These are phyloP conservation scores for Pachyrhynchus sulphureomaculatus DNA, from an alignment of 1,140 invertebrate genomes.

Conservation along the genomic window DNA sequence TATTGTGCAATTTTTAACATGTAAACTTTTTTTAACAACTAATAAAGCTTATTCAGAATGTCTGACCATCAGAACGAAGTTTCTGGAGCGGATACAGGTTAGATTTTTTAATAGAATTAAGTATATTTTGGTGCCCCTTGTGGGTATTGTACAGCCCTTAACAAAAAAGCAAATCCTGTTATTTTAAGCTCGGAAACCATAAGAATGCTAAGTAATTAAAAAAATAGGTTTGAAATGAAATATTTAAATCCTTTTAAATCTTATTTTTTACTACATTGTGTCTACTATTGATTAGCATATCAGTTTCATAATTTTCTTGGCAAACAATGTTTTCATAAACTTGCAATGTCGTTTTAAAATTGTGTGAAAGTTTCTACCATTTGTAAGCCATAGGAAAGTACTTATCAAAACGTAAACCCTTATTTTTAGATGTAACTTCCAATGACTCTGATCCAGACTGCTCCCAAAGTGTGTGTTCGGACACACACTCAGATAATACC, in stretches of 20 bases:
- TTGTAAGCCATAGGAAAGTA: background rate
- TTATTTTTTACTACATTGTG: too few relatives aligned
- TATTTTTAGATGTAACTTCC: conserved; percentile 36
- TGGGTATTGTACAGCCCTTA: background rate
- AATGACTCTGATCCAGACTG: conserved; percentile 43
- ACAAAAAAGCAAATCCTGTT: background rate
- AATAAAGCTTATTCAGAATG: conserved; percentile 3
- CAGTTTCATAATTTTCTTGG: too few relatives aligned
- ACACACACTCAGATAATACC: conserved; percentile 43
- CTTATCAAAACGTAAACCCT: background rate
- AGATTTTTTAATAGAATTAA: too few relatives aligned
- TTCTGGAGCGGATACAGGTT: conserved; percentile 27
- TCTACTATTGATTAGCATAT: too few relatives aligned
- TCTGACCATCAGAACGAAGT: conserved; percentile 31
- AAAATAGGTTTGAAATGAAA: too few relatives aligned
- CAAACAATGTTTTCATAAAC: too few relatives aligned
- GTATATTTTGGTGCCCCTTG: too few relatives aligned
- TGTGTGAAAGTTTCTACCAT: too few relatives aligned
- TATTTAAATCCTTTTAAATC: too few relatives aligned
- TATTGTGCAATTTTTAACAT: background rate
- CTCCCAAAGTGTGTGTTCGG: conserved; percentile 42
- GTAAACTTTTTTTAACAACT: background rate
- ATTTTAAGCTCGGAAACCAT: background rate
- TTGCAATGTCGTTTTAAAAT: too few relatives aligned
- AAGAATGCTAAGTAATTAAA: background rate